These are phyloP conservation scores for Orycteropus afer DNA, from an alignment of 2,113 vertebrate species.

Conservation along the genomic window DNA sequence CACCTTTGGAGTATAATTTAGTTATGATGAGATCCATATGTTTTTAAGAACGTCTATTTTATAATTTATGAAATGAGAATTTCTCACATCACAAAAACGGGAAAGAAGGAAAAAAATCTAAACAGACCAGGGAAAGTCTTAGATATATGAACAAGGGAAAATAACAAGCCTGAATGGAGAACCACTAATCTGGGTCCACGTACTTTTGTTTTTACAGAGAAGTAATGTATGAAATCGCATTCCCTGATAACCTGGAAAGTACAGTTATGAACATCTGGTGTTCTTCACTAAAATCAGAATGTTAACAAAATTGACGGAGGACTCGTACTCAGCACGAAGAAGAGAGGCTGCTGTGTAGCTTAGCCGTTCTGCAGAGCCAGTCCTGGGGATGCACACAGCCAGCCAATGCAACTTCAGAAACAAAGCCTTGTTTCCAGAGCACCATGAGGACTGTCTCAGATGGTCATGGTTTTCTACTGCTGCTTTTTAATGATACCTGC, in stretches of 20 bases:
- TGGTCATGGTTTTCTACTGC: background rate
- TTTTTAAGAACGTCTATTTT: background rate
- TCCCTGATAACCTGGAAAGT: background rate
- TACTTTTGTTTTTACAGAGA: background rate
- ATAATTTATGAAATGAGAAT: constrained; percentile 25
- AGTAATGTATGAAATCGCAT: background rate
- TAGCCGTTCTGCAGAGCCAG: background rate
- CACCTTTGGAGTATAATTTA: background rate
- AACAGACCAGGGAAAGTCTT: background rate
- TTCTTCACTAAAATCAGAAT: background rate
- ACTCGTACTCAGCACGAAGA: background rate
- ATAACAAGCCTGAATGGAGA: background rate
- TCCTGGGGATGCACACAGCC: background rate
- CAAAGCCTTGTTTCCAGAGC: background rate
- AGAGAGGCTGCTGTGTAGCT: background rate
- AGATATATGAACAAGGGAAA: background rate
- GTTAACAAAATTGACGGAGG: background rate
- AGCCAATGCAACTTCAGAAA: background rate
- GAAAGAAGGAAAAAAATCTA: background rate
- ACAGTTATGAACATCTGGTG: background rate
- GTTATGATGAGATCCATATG: background rate
- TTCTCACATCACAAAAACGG: background rate
- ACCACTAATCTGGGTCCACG: background rate
- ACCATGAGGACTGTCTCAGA: background rate
- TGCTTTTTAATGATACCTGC: constrained; percentile 12